Base-by-base conservation (phyloP, 2,888 invertebrate genomes). In the Caenorhabditis wallacei region DNA sequence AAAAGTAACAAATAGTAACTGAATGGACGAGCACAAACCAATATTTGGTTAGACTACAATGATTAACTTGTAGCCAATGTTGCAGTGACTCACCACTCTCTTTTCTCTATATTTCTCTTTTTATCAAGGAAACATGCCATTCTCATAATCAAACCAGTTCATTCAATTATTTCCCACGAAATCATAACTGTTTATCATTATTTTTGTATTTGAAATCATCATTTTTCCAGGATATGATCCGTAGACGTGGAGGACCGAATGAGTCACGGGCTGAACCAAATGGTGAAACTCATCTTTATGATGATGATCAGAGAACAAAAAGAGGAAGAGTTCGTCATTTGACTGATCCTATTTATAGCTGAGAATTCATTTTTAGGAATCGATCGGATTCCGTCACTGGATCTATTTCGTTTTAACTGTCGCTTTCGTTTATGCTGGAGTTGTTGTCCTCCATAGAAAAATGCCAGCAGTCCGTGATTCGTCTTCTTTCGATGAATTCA, bases 361-460 rank as follows among this genome's bases (percentile, higher is more conserved):
- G 2, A 48, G 18, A 4, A 26, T 13, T 11, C n/a, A 16, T 59
- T 74, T 83, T 20, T 63, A 88, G 87, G 84, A 85, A 10, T 69
- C 81, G 11, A 85, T 91, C 37, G 90, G 90, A 2, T 91, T 88
- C 70, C 84, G 88, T 8, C 89, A 91, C 53, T 91, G 91, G 91
- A 81, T 91, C 61, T 64, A 88, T 11, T 84, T 90, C n/a, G 71
- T 91, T 3, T 57, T 86, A 8, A 83, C 86, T 24, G 84, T 91
- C 22, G 90, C 85, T 8, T 43, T 82, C 30, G 78, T 90, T 20
- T 91, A 91, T 70, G 90, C 83, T 1, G 84, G 79, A 18, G 91
- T 91, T 46, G 90, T 91, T 1, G 85, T 71, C 40, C 84, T 88
- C 51, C 91, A 91, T 79, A 79, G 87, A 51, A 71, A 35, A 11